These are phyloP conservation scores for Netelia fuscicornis DNA, from an alignment of 2,888 invertebrate genomes.

Conservation along the genomic window DNA sequence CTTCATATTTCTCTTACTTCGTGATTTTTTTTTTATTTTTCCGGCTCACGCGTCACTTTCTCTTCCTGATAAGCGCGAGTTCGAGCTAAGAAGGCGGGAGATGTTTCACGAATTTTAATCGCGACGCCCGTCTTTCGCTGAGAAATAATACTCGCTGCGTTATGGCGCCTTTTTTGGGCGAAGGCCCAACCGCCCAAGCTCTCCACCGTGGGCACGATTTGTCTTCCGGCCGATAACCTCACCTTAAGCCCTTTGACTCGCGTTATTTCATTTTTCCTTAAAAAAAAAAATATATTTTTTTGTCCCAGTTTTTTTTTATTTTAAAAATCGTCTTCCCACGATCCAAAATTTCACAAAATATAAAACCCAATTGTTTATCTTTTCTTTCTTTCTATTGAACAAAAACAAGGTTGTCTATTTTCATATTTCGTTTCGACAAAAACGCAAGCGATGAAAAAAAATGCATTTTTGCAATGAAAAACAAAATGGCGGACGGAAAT, in stretches of 20 bases:
- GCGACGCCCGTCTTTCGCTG: not conserved
- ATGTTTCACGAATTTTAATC: conserved; percentile 16
- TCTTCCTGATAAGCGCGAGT: conserved; percentile 32
- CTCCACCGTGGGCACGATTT: conserved; percentile 33
- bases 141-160: conserved; percentile 30
- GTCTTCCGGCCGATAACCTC: conserved; percentile 51
- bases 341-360: not conserved
- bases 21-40: not conserved
- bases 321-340: not conserved
- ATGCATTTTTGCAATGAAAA: not conserved
- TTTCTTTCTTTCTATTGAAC: too few relatives aligned
- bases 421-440: not conserved
- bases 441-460: not conserved
- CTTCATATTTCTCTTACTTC: not conserved
- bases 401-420: too few relatives aligned
- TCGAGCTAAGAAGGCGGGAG: not conserved
- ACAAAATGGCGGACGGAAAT: not conserved
- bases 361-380: not conserved
- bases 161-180: not conserved
- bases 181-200: conserved; percentile 33
- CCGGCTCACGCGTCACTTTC: conserved; percentile 22
- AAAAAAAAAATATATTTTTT: too few relatives aligned
- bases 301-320: too few relatives aligned
- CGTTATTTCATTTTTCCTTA: too few relatives aligned
- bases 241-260: not conserved